phyloP scores from a whole-genome alignment of 2,113 vertebrate genomes.

The Sinocyclocheilus anophthalmus region DNA sequence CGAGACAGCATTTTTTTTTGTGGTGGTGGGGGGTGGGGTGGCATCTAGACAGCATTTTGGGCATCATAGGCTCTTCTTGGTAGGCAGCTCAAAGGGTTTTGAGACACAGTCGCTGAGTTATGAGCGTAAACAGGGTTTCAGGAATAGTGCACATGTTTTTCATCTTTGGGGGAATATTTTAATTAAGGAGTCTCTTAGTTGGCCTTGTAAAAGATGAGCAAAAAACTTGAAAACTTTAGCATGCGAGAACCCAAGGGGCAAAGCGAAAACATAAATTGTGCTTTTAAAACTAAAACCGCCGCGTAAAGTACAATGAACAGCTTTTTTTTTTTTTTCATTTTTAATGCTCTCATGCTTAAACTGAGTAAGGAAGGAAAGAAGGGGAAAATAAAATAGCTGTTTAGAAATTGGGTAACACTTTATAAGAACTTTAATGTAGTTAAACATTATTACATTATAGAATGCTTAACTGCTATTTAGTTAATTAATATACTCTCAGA shows the following conservation, averaged over 20 bases:
- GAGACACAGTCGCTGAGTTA: slow-evolving; percentile 16
- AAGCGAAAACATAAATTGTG: slow-evolving; percentile 4
- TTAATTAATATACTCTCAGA: background rate
- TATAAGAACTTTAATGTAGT: background rate
- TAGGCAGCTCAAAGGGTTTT: background rate
- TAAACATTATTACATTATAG: background rate
- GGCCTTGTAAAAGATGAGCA: slow-evolving; percentile 26
- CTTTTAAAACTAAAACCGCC: slow-evolving; percentile 8
- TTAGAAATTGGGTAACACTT: background rate
- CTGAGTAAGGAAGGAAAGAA: background rate
- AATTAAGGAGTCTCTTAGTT: slow-evolving; percentile 34
- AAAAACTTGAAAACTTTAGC: slow-evolving; percentile 16
- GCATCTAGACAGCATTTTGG: background rate
- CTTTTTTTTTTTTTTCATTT: background rate
- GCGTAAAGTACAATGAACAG: background rate
- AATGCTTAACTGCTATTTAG: background rate
- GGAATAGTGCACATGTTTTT: slow-evolving; percentile 32
- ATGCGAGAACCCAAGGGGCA: background rate
- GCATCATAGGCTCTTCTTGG: background rate
- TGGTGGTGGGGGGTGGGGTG: too few relatives aligned
- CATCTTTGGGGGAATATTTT: slow-evolving; percentile 45
- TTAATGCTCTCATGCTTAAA: background rate
- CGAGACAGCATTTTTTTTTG: background rate
- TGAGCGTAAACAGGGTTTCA: background rate
- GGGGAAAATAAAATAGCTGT: background rate